Evolutionary conservation across 2,888 invertebrate species (phyloP), one percentile per base, ranked within the genome.

Genomic region (Drosophila mimica): DNA sequence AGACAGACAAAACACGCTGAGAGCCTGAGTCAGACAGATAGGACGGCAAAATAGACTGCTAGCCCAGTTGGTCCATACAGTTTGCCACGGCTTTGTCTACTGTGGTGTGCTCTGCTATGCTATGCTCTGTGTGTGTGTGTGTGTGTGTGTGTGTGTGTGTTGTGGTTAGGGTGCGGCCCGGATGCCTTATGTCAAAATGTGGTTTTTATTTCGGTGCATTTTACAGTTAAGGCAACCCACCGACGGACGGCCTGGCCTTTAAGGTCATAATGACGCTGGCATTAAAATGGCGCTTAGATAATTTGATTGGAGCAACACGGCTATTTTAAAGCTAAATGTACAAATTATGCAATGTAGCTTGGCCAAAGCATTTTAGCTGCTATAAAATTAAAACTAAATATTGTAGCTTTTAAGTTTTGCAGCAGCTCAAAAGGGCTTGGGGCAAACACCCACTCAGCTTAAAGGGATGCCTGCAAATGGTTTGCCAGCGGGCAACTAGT

Each of bases 161-260:
- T 84, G 85, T 63, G 79, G 66, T 67, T 67, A 38, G 67, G 68
- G 68, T 76, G 70, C 71, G 74, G 72, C 82, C 54, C 61, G 59
- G 70, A 83, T 81, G 87, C 84, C 76, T 84, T 89, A 84, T 87
- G 82, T 86, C 74, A 87, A 74, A 89, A 87, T 82, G 89, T 58
- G 88, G 85, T 89, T 89, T 87, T 84, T 80, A 84, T 81, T 87
- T 80, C 82, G 73, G 70, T 80, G 78, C 84, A 81, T 67, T 63
- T 64, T 66, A 52, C 77, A 75, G 80, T 77, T 77, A 82, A 82
- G 70, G 78, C 57, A 60, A 67, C 81, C 66, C 63, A 52, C 34
- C 33, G 58, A 36, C 53, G 48, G 31, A 28, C 53, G 34, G 31
- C 54, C 69, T 76, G 38, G 31, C 54, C 69, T 76, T 78, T 78